phyloP scores from a whole-genome alignment of 2,888 invertebrate species.

The Tethea ocularis region DNA sequence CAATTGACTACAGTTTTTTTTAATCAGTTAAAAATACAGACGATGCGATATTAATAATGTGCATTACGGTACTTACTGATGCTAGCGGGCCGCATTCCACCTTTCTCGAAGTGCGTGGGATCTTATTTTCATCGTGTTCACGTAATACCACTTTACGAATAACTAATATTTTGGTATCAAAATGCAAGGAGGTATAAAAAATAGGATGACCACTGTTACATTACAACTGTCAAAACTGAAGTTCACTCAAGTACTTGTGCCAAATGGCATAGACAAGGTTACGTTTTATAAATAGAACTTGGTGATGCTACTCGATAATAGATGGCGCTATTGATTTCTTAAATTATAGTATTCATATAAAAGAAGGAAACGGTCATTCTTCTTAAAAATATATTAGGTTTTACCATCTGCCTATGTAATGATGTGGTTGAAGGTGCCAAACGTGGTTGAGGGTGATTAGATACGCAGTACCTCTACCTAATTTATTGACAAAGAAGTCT shows the following conservation, averaged over 20 bases:
- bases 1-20: conserved; percentile 83
- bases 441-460: no score
- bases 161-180: conserved; percentile 83
- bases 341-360: no score
- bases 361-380: no score
- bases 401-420: no score
- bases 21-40: conserved; percentile 83
- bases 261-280: conserved; percentile 79
- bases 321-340: conserved; percentile 47
- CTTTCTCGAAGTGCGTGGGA: conserved; percentile 79
- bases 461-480: no score
- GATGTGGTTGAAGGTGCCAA: no score
- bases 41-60: conserved; percentile 44
- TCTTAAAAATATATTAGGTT: no score
- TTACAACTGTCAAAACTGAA: conserved; percentile 82
- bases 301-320: conserved; percentile 56
- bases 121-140: conserved; percentile 83
- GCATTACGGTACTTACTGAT: conserved; percentile 66
- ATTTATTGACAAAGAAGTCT: no score
- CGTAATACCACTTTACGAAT: conserved; percentile 82
- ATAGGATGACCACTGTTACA: conserved; percentile 80
- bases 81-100: conserved; percentile 81
- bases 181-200: conserved; percentile 82
- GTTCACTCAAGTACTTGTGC: conserved; percentile 75
- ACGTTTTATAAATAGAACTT: conserved; percentile 68